A percentile compares a stretch with the other conserved stretches of the same genome.
These are phyloP conservation scores for Diacarnus erythraeanus DNA, from an alignment of 37 sponge, comb jelly and placozoan species.

Conservation along the genomic window DNA sequence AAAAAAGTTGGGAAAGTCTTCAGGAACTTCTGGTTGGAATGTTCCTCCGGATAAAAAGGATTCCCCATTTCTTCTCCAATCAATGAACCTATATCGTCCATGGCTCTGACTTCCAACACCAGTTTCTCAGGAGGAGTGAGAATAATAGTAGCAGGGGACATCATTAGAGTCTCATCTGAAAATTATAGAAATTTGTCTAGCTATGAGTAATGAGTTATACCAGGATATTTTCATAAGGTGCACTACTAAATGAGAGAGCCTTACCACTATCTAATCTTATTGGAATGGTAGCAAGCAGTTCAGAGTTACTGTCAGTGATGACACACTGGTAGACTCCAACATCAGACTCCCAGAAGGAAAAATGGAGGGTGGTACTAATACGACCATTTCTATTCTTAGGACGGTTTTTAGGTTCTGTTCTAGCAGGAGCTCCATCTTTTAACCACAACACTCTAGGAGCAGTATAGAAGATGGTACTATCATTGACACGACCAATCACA, in stretches of 20 bases:
- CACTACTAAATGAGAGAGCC: too few relatives aligned
- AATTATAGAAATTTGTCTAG: neutral
- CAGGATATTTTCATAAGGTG: too few relatives aligned
- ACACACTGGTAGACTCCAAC: slow-evolving; percentile 51
- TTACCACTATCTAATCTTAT: slow-evolving; percentile 37
- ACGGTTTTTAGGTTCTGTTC: neutral
- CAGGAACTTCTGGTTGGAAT: too few relatives aligned
- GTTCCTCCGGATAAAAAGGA: neutral
- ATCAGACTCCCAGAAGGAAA: slow-evolving; percentile 20
- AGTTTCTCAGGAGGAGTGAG: slow-evolving; percentile 46
- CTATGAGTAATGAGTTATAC: too few relatives aligned
- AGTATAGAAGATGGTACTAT: neutral
- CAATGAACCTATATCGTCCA: slow-evolving; percentile 16
- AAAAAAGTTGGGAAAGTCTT: slow-evolving; percentile 16
- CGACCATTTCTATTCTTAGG: neutral
- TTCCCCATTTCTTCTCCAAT: slow-evolving; percentile 14
- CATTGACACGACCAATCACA: neutral
- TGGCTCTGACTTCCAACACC: slow-evolving; percentile 23
- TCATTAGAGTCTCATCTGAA: neutral
- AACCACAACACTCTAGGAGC: slow-evolving; percentile 26
- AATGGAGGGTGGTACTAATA: neutral
- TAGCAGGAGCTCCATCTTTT: slow-evolving; percentile 15
- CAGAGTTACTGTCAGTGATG: slow-evolving; percentile 17
- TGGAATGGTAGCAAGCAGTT: slow-evolving; percentile 25
- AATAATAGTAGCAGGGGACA: slow-evolving; percentile 26